These are phyloP conservation scores for Andrena camellia DNA, from an alignment of 2,888 invertebrate genomes.

Conservation along the genomic window DNA sequence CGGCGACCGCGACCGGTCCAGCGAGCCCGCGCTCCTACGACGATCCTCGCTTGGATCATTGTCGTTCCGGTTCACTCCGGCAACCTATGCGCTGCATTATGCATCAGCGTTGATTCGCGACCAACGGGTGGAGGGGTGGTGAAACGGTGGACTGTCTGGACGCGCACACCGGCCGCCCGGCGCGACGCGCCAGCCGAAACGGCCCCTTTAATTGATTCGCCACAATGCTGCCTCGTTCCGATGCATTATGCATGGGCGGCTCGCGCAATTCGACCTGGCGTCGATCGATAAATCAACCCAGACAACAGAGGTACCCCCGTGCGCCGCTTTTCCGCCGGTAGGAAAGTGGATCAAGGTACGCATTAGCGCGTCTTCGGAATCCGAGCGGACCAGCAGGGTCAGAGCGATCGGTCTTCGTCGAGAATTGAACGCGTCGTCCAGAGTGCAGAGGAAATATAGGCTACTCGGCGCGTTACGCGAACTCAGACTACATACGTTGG, in stretches of 20 bases:
- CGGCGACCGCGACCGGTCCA: slow-evolving; percentile 1
- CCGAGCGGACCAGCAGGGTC: background rate
- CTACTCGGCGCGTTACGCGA: slow-evolving; percentile 2
- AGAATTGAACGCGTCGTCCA: background rate
- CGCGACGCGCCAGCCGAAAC: slow-evolving; percentile 15
- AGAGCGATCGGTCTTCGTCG: background rate
- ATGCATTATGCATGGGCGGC: slow-evolving; percentile 35
- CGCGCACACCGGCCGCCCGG: background rate
- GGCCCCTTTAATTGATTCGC: slow-evolving; percentile 43
- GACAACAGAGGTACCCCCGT: slow-evolving; percentile 26
- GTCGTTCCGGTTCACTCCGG: slow-evolving; percentile 35
- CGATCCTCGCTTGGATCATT: slow-evolving; percentile 1
- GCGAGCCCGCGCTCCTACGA: slow-evolving; percentile 19
- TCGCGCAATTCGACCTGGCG: slow-evolving; percentile 33
- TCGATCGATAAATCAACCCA: slow-evolving; percentile 53
- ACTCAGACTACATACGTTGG: background rate
- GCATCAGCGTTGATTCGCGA: slow-evolving; percentile 35
- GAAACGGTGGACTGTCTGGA: slow-evolving; percentile 1
- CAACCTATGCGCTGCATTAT: slow-evolving; percentile 48
- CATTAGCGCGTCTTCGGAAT: background rate
- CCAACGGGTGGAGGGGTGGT: background rate
- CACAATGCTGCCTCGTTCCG: slow-evolving; percentile 25
- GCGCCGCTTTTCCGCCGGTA: slow-evolving; percentile 5
- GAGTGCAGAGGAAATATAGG: background rate
- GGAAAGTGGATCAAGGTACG: slow-evolving; percentile 59